Evolutionary conservation across 1,140 invertebrate species (phyloP).

Genomic region (Alviniconcha marisindica): DNA sequence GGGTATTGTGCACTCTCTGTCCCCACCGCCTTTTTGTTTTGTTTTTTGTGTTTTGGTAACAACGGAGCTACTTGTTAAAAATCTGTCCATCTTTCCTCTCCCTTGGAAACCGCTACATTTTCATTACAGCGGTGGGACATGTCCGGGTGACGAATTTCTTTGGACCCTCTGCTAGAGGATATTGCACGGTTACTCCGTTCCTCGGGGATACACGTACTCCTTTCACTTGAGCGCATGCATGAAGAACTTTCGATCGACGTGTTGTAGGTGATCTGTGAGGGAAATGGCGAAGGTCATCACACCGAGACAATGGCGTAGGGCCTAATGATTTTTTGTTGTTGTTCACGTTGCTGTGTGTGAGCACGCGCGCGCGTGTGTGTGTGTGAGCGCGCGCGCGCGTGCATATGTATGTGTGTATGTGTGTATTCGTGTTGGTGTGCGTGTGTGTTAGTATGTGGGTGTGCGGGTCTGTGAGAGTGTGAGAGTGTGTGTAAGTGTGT

Average conservation of each 20-base stretch:
- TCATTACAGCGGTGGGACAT: no score
- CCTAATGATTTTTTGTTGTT: not conserved
- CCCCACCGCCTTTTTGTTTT: no score
- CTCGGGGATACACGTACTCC: no score
- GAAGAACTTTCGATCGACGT: not conserved
- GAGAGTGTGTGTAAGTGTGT: no score
- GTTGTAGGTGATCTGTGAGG: not conserved
- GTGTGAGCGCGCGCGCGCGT: not conserved
- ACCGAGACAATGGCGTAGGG: no score
- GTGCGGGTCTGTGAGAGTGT: not conserved
- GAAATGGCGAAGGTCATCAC: not conserved
- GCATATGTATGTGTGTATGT: not conserved
- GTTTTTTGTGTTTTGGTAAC: no score
- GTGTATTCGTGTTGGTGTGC: not conserved
- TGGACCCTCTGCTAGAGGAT: not conserved
- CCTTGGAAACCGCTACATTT: no score
- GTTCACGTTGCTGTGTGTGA: not conserved
- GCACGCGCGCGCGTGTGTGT: not conserved
- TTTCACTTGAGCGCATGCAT: no score
- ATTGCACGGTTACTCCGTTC: not conserved
- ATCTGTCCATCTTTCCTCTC: no score
- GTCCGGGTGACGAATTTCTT: not conserved
- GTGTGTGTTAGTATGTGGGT: not conserved
- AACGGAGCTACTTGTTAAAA: no score
- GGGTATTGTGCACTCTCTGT: no score